Evolutionary conservation across 2,888 invertebrate species (phyloP).

Genomic region (Drosophila austrosaltans): DNA sequence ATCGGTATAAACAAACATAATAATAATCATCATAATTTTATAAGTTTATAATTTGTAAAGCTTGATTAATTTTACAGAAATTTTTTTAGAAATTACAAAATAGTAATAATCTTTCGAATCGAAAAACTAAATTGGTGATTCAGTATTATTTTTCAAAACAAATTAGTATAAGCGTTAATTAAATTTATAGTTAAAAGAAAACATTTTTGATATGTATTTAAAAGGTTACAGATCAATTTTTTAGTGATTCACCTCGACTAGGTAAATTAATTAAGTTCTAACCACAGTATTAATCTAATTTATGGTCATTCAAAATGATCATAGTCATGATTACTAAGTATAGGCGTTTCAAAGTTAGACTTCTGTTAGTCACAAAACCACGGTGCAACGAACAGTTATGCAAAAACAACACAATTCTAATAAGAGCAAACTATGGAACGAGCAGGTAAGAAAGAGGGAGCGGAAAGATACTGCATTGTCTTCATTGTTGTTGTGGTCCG

Average conservation of each 20-base stretch:
- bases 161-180: too few species aligned
- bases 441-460: conserved; percentile 17
- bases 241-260: neutral
- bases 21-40: neutral
- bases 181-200: neutral
- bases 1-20: neutral
- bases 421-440: conserved; percentile 22
- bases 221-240: neutral
- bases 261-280: neutral
- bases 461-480: conserved; percentile 23
- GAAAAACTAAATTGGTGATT: too few species aligned
- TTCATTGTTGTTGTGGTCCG: conserved; percentile 21
- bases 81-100: neutral
- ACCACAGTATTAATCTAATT: conserved; percentile 11
- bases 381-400: conserved; percentile 38
- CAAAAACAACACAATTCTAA: conserved; percentile 43
- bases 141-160: neutral
- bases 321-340: conserved; percentile 16
- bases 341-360: neutral
- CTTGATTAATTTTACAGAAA: too few species aligned
- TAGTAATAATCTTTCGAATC: neutral
- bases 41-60: too few species aligned
- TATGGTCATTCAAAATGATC: neutral
- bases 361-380: conserved; percentile 19
- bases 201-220: neutral